Conservation (phyloP, 2,888 invertebrate species). For the Catocala fraxini region DNA sequence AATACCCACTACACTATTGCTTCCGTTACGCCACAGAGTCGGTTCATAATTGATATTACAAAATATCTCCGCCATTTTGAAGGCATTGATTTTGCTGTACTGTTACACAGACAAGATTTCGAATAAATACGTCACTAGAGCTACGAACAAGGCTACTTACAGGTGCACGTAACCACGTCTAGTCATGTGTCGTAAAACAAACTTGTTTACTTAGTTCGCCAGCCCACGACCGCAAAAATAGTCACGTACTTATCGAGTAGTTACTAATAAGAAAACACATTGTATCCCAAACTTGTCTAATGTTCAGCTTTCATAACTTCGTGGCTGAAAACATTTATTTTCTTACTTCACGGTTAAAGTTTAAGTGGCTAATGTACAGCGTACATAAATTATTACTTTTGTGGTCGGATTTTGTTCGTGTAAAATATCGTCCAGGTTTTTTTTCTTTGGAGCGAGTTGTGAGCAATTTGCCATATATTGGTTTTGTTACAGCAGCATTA, state of each 20-base stretch:
- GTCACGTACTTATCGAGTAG: conserved; percentile 58
- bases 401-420: conserved; percentile 28
- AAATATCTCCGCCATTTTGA: too few relatives aligned
- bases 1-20: too few relatives aligned
- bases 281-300: conserved; percentile 50
- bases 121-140: too few relatives aligned
- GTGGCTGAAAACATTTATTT: conserved; percentile 36
- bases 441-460: conserved; percentile 6
- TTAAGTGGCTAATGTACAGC: conserved; percentile 41
- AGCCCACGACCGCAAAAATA: conserved; percentile 23
- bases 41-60: too few relatives aligned
- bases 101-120: too few relatives aligned
- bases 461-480: conserved; percentile 8
- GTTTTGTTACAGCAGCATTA: conserved; percentile 2
- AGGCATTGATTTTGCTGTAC: too few relatives aligned
- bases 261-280: conserved; percentile 58
- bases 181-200: conserved; percentile 19
- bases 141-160: neutral
- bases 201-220: conserved; percentile 26
- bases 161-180: neutral
- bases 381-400: conserved; percentile 41
- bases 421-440: conserved; percentile 14
- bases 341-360: conserved; percentile 37
- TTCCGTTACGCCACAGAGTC: too few relatives aligned
- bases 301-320: conserved; percentile 48